These are phyloP conservation scores for Platycheirus albimanus DNA, from an alignment of 2,888 invertebrate genomes.

Conservation along the genomic window DNA sequence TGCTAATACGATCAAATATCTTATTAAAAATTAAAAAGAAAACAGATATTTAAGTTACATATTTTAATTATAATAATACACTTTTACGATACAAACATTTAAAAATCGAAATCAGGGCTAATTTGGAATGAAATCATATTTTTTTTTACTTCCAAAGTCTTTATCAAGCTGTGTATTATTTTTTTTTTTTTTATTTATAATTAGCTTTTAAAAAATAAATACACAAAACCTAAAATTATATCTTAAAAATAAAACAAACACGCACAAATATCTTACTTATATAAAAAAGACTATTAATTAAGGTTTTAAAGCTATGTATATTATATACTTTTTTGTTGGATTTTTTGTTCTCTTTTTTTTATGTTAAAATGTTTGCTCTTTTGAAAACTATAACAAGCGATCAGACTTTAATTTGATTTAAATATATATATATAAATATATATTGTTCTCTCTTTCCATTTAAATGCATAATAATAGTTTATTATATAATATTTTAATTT, in stretches of 20 bases:
- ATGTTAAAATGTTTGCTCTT: conserved; percentile 58
- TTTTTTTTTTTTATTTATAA: neutral
- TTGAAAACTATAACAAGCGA: conserved; percentile 72
- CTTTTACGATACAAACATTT: conserved; percentile 2
- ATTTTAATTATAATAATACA: conserved; percentile 13
- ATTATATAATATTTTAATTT: neutral
- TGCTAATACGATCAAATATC: conserved; percentile 35
- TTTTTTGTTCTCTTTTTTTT: too few species aligned
- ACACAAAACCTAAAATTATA: neutral
- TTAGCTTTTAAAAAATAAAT: too few species aligned
- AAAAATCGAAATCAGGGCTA: conserved; percentile 27
- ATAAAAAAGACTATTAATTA: conserved; percentile 53
- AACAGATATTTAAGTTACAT: conserved; percentile 3
- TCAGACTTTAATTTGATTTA: conserved; percentile 72
- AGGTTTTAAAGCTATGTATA: conserved; percentile 63
- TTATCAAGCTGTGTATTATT: neutral
- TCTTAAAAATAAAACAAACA: conserved; percentile 16
- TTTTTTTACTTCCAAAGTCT: neutral
- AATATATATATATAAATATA: conserved; percentile 46
- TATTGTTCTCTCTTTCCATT: conserved; percentile 27
- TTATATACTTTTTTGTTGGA: too few species aligned
- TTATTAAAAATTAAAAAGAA: conserved; percentile 31
- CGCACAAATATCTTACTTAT: conserved; percentile 58
- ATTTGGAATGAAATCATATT: conserved; percentile 18
- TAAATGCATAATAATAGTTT: conserved; percentile 23